Evolutionary conservation across 1,140 invertebrate species (phyloP), one percentile per base, ranked within the genome.

Genomic region (Lordiphosa collinella): DNA sequence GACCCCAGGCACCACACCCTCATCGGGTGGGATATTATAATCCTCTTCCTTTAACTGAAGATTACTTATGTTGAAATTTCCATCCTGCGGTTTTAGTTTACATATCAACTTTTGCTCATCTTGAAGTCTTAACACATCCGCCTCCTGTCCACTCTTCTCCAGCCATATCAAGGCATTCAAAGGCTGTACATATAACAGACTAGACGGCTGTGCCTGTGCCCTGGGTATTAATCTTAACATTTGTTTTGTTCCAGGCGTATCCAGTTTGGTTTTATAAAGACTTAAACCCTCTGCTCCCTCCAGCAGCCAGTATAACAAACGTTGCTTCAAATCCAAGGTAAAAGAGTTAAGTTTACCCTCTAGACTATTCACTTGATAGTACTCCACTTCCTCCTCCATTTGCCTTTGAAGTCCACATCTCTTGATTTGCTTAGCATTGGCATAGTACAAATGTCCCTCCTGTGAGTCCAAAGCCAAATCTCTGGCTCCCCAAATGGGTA

Each of bases 401-500:
- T 37, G 32, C 8, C 54, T 96, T 89, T 96, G 96, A 0, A 97
- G 89, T 36, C 92, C 90, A 0, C 95, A 92, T 31, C 94, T 93
- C 89, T 96, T 94, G 0, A 98, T 92, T 0, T 94, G 93, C 60
- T 95, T 93, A 0, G 92, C 93, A 0, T 96, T 98, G 6, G 95
- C 94, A 94, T 96, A 98, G 78, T 97, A 97, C 12, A 98, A 90
- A 64, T 94, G 93, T 0, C 95, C 96, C 64, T 93, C 92, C 3
- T 94, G 65, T 0, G 96, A 93, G 87, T 98, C 96, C 14, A 98
- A 92, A 12, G 93, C 93, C 11, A 98, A 87, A 72, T 96, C 94
- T 74, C 94, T 93, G 0, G 71, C 80, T 1, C 61, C 73, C n/a
- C 86, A 76, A 4, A 88, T 58, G 38, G 86, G 68, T 41, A 88